Conservation (phyloP, 2,797 vertebrate species). For the Acanthiza pusilla region DNA sequence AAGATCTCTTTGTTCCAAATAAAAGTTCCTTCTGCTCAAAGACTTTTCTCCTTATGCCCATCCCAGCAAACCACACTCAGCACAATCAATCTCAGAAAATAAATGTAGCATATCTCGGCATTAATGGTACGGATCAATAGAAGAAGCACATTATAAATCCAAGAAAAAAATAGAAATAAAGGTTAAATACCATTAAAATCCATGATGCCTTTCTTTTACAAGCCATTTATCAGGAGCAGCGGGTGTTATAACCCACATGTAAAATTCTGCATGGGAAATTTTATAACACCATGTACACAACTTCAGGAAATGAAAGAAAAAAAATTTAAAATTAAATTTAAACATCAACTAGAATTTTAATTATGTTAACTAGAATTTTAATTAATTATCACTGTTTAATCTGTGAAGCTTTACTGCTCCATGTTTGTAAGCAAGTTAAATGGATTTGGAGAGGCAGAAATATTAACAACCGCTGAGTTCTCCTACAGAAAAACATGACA, state of each 20-base stretch:
- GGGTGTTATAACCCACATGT: not conserved
- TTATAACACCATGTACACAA: not conserved
- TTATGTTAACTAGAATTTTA: not conserved
- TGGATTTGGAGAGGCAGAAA: not conserved
- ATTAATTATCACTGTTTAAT: not conserved
- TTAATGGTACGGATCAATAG: constrained; percentile 15
- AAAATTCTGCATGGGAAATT: not conserved
- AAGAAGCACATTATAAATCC: not conserved
- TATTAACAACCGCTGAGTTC: not conserved
- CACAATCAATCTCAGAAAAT: not conserved
- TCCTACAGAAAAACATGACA: not conserved
- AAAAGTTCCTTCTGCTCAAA: not conserved
- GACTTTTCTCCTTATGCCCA: not conserved
- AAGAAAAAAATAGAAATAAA: constrained; percentile 17
- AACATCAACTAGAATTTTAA: not conserved
- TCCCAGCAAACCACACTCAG: not conserved
- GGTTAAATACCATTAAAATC: constrained; percentile 5
- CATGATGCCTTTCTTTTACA: not conserved
- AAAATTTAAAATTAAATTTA: not conserved
- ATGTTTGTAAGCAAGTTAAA: not conserved
- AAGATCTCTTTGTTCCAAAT: not conserved
- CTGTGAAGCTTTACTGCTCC: not conserved
- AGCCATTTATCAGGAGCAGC: not conserved
- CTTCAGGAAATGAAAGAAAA: not conserved
- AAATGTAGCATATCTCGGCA: not conserved